Percentiles rank a stretch among this genome's conserved stretches.
Evolutionary conservation across 2,113 vertebrate species (phyloP).

Genomic region (Casuarius casuarius): DNA sequence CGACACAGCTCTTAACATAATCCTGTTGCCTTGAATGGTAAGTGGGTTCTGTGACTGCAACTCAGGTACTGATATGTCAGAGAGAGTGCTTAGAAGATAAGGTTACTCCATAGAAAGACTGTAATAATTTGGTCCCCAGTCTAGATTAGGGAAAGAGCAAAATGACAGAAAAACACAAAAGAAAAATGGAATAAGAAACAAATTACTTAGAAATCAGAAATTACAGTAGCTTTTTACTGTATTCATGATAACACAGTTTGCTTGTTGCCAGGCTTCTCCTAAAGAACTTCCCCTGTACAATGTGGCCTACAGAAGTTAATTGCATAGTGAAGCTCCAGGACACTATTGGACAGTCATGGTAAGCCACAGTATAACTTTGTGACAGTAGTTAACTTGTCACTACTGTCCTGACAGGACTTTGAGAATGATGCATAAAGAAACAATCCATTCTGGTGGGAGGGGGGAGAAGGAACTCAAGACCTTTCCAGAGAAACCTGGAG

Average conservation of each 20-base stretch:
- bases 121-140: neutral
- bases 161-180: neutral
- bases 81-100: neutral
- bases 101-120: neutral
- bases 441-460: neutral
- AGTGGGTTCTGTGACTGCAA: neutral
- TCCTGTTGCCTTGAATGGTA: neutral
- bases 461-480: neutral
- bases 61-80: neutral
- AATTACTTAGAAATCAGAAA: neutral
- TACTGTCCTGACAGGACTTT: neutral
- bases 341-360: neutral
- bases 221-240: neutral
- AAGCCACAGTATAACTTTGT: neutral
- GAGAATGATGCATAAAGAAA: neutral
- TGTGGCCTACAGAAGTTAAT: neutral
- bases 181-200: neutral
- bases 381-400: conserved; percentile 7
- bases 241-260: neutral
- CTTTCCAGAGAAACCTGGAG: neutral
- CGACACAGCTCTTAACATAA: neutral
- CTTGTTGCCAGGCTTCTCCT: neutral
- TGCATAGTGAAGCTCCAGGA: neutral
- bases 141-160: neutral
- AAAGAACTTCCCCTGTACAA: neutral